Conservation (phyloP, 2,113 vertebrate genomes). For the Taxidea taxus region DNA sequence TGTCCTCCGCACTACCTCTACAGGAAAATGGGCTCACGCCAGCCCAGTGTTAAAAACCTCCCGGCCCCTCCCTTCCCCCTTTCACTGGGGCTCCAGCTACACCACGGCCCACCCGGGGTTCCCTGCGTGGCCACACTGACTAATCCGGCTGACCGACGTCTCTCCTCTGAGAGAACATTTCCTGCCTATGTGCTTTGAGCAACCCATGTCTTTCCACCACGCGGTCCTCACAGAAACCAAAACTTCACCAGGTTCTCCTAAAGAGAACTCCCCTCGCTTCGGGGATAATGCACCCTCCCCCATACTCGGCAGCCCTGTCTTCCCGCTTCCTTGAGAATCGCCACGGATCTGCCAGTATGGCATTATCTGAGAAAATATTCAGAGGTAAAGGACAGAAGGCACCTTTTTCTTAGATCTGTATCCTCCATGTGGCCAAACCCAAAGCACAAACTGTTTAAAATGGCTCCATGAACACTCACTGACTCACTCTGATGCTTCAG, state of each 20-base stretch:
- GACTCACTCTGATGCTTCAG: not conserved
- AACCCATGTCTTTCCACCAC: not conserved
- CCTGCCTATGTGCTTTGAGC: not conserved
- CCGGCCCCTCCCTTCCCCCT: not conserved
- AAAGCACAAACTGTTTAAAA: not conserved
- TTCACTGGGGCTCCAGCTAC: no score
- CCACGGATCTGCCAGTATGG: not conserved
- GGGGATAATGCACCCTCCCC: not conserved
- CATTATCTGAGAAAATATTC: not conserved
- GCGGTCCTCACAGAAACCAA: not conserved
- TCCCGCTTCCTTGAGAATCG: not conserved
- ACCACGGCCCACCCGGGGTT: not conserved
- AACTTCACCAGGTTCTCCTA: not conserved
- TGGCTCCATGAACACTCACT: not conserved
- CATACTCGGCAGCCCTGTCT: not conserved
- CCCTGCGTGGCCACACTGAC: no score
- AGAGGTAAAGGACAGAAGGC: not conserved
- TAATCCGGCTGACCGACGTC: not conserved
- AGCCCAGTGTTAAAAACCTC: not conserved
- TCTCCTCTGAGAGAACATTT: not conserved
- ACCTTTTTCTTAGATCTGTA: not conserved
- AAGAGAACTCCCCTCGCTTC: not conserved
- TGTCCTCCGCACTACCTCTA: not conserved
- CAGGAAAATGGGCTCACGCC: not conserved
- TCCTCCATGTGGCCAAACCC: not conserved